Evolutionary conservation across 2,888 invertebrate genomes (phyloP), one percentile per base, ranked within the genome.

Genomic region (Euplagia quadripunctaria): DNA sequence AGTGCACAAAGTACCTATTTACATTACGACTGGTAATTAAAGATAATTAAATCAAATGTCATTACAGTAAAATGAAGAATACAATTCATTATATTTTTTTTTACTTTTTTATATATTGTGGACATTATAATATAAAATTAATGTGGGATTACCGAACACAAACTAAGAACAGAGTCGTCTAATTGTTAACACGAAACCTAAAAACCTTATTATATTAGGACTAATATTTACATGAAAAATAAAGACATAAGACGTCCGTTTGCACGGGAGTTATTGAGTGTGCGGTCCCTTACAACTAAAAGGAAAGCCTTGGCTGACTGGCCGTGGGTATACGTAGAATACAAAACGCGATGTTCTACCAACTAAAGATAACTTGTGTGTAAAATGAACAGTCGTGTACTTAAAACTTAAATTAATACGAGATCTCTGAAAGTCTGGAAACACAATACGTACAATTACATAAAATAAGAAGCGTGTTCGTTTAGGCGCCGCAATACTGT

Each of bases 341-440:
- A 86, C 81, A 87, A 41, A 86, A 85, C 82, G 84, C 86, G 84
- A 83, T 76, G 82, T 83, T 85, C 87, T 91, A 90, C 84, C 80
- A 90, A 89, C 89, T 93, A 94, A 91, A 91, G 84, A 92, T 91
- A 93, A 94, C 92, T 92, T 90, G 91, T 89, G 93, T 91, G 89
- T 91, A 86, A 90, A 92, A 91, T 90, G 89, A 93, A 92, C 92
- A 94, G 92, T 92, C 92, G 92, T 94, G 94, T 94, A 94, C 93
- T 93, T 93, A 93, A 91, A 93, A 92, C 93, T 93, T 93, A 94
- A 92, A 91, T 87, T 90, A 92, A 90, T 91, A 96, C 96, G 96
- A 96, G 96, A 96, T 96, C 96, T 95, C 96, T 94, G 96, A 94
- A 95, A 96, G 95, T 95, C 92, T 94, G 94, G 95, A 96, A 95